Percentiles rank a stretch among this genome's conserved stretches.
Conservation (phyloP, 2,797 vertebrate species). For the Vespertilio murinus region DNA sequence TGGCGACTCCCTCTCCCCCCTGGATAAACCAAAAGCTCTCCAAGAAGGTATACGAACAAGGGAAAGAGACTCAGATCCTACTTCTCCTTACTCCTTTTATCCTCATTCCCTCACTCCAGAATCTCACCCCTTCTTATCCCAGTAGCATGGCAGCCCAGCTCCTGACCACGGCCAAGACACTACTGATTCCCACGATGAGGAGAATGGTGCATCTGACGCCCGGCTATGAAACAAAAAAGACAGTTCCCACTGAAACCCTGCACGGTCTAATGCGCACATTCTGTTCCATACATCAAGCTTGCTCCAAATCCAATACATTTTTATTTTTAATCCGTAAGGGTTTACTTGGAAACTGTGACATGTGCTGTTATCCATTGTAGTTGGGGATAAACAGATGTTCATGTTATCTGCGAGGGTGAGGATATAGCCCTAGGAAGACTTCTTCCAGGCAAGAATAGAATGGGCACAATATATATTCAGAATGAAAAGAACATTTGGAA, state of each 20-base stretch:
- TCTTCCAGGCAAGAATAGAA: neutral
- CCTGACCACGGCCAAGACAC: neutral
- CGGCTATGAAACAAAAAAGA: neutral
- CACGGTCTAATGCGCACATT: neutral
- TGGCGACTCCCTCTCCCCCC: neutral
- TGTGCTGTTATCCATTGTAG: neutral
- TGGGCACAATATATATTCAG: neutral
- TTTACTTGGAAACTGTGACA: neutral
- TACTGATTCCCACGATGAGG: neutral
- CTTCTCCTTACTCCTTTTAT: neutral
- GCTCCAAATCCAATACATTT: neutral
- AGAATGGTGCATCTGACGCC: neutral
- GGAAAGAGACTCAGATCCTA: neutral
- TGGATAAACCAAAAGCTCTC: neutral
- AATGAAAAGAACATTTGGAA: constrained; percentile 20
- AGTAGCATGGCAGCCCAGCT: neutral
- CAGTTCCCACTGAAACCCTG: neutral
- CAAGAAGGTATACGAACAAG: neutral
- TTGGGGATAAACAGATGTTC: neutral
- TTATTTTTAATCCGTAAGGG: neutral
- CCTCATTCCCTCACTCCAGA: neutral
- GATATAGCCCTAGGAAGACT: neutral
- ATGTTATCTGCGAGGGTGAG: neutral
- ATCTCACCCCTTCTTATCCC: neutral
- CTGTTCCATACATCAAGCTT: neutral